Evolutionary conservation across 2,797 vertebrate species (phyloP).

Genomic region (Bucorvus abyssinicus): DNA sequence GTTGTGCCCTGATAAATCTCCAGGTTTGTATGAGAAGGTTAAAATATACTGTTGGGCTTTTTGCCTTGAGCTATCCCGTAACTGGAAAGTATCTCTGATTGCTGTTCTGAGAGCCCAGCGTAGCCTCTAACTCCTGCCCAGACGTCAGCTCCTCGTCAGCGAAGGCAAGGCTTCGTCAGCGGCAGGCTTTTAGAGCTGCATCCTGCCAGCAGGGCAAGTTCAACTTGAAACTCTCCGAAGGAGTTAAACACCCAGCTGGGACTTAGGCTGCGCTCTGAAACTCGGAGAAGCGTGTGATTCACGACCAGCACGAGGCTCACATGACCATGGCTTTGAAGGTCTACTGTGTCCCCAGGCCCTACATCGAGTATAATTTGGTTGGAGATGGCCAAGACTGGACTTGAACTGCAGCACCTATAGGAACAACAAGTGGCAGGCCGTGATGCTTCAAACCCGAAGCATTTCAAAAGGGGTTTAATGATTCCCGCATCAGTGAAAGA

Average conservation of each 20-base stretch:
- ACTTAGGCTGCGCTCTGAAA: background rate
- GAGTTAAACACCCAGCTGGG: background rate
- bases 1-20: background rate
- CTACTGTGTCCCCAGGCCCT: background rate
- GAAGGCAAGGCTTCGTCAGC: background rate
- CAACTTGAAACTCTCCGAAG: background rate
- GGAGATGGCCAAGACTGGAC: background rate
- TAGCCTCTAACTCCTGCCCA: background rate
- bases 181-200: background rate
- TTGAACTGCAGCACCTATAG: background rate
- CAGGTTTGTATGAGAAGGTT: too few relatives aligned
- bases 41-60: rapidly evolving
- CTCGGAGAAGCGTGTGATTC: background rate
- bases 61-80: background rate
- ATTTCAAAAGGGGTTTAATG: background rate
- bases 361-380: rapidly evolving
- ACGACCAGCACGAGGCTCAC: background rate
- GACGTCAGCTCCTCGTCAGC: background rate
- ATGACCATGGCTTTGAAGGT: background rate
- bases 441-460: too few relatives aligned
- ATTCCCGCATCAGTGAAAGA: background rate
- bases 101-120: background rate
- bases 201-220: background rate
- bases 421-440: background rate
- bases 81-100: background rate